Base-by-base conservation (phyloP, 30 jellyfish, hydroid and myxozoan genomes). In the Aurelia coerulea region DNA sequence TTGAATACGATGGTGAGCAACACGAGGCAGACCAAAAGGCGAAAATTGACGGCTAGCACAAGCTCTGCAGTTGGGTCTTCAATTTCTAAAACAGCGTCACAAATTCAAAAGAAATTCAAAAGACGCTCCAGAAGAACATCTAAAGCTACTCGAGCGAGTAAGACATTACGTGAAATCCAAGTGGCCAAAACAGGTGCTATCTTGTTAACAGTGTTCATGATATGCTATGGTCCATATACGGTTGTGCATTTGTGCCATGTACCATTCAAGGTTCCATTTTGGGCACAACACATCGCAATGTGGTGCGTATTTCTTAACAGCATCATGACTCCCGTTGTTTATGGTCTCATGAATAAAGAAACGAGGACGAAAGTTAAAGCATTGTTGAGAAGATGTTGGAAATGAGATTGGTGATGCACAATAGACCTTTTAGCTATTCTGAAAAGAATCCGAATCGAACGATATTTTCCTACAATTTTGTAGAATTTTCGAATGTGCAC, bases 161-260 rank as follows among this genome's bases (percentile, higher is more conserved):
- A 66, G 65, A 83, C 92, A 18, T 65, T 83, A 72, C 89, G 90
- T 17, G 96, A 87, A 62, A 76, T 65, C 29, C 85, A 87, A 69
- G 96, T 87, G 52, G 96, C 96, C 18, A 87, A 87, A 59, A 87
- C 90, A 1, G 96, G 96, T 23, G 88, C 79, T 16, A 68, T 88
- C 9, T 63, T 88, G 83, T 49, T 88, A 17, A 59, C 76, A 10
- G 73, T 88, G 15, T 88, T 88, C 84, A 80, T 88, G 86, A 78
- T 88, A 65, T 88, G 96, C 73, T 88, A 74, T 62, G 88, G 96
- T 18, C 96, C 96, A 64, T 87, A 87, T 65, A 78, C 96, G 10
- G 54, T 77, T 1, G 96, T 77, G 14, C 96, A 87, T 70, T 56
- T 77, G 56, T 87, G 96, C 62, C 90, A 87, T 58, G 51, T 73